A percentile compares a stretch with the other conserved stretches of the same genome.
These are phyloP conservation scores for Nasonia vitripennis DNA, from an alignment of 1,140 invertebrate genomes.

Conservation along the genomic window DNA sequence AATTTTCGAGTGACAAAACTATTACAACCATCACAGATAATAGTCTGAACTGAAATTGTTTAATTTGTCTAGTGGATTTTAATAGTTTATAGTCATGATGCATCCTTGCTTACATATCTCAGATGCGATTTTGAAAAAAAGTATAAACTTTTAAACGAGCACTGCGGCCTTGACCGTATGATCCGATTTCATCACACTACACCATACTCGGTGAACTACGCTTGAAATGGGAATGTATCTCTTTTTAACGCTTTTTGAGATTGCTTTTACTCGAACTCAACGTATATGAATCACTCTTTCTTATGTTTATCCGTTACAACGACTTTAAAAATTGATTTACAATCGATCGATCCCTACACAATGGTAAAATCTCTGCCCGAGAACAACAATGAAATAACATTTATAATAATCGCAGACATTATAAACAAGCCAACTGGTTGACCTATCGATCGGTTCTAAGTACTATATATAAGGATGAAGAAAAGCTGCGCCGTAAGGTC, in stretches of 20 bases:
- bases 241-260: not conserved
- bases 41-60: not conserved
- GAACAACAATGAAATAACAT: not conserved
- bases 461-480: no score
- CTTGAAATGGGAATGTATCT: no score
- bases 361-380: not conserved
- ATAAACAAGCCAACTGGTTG: no score
- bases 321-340: not conserved
- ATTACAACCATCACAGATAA: not conserved
- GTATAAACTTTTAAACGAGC: not conserved
- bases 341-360: not conserved
- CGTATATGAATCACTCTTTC: no score
- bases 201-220: no score
- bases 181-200: no score
- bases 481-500: no score
- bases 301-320: not conserved
- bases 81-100: not conserved
- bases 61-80: not conserved
- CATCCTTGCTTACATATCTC: not conserved
- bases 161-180: no score
- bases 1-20: not conserved
- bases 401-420: not conserved
- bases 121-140: not conserved
- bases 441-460: no score
- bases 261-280: not conserved